A percentile compares a stretch with the other conserved stretches of the same genome.
Evolutionary conservation across 2,888 invertebrate species (phyloP).

Genomic region (Azorinus chamasolen): DNA sequence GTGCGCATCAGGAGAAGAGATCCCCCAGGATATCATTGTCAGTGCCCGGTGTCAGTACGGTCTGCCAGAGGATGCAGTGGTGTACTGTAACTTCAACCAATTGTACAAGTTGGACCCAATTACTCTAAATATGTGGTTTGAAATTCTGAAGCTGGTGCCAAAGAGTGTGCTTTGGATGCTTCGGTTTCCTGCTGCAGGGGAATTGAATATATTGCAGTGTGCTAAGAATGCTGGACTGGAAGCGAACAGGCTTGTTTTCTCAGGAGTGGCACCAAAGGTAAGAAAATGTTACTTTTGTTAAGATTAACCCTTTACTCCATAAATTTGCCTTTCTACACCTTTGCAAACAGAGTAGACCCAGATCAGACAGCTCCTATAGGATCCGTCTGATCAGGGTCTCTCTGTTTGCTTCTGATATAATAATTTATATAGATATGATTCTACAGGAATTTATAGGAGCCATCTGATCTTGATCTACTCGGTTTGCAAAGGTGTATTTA

Average conservation of each 20-base stretch:
- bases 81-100: slow-evolving; percentile 99
- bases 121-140: slow-evolving; percentile 96
- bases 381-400: too few relatives aligned
- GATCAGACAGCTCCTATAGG: too few relatives aligned
- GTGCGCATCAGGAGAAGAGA: slow-evolving; percentile 98
- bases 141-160: slow-evolving; percentile 96
- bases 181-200: slow-evolving; percentile 93
- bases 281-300: too few relatives aligned
- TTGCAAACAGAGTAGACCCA: too few relatives aligned
- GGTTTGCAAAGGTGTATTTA: too few relatives aligned
- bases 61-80: slow-evolving; percentile 97
- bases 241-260: slow-evolving; percentile 94
- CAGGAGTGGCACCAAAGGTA: slow-evolving; percentile 95
- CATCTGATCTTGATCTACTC: too few relatives aligned
- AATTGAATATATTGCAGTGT: slow-evolving; percentile 89
- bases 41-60: slow-evolving; percentile 98
- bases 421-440: too few relatives aligned
- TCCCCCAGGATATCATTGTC: slow-evolving; percentile 96
- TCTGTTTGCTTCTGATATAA: too few relatives aligned
- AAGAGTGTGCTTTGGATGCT: slow-evolving; percentile 98
- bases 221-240: slow-evolving; percentile 89
- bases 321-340: too few relatives aligned
- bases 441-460: too few relatives aligned
- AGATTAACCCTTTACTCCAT: too few relatives aligned
- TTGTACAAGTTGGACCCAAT: slow-evolving; percentile 99